Evolutionary conservation across 2,797 vertebrate species (phyloP), one percentile per base, ranked within the genome.

Genomic region (Paramormyrops hopkinsi): DNA sequence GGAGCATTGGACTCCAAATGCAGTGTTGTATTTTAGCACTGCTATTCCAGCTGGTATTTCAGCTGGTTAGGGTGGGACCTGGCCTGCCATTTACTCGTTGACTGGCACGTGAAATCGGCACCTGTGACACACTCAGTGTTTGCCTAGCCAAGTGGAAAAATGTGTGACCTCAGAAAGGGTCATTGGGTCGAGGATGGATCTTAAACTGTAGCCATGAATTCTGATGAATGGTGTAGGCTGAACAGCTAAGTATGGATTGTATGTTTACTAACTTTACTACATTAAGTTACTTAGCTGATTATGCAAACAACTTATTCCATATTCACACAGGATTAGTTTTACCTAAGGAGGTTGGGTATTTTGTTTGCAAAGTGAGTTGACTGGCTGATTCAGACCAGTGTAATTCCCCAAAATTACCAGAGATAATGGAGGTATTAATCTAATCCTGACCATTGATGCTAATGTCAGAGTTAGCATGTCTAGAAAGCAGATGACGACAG

Each of bases 71-170:
- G 56, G 89, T 91, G 87, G 51, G 90, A 25, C 51, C 48, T 51
- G 89, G 46, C 8, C 62, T 83, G 73, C 90, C 89, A 88, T 92
- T 87, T 92, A 91, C 90, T 37, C 88, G 87, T 89, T 90, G 91
- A 93, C 90, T 92, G 92, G 92, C 92, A 92, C 90, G 90, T 93
- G 92, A 92, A 92, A 91, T 92, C 86, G 92, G 79, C 92, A 91
- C 92, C 89, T 69, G 89, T 92, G 90, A 59, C 2, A 11, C 17
- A 44, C 54, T 56, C 14, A 17, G 51, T 33, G 48, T 86, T 86
- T 17, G 84, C 84, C 25, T 62, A 7, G 86, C 86, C 54, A n/a
- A 37, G 8, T 59, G 54, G 1, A 56, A 87, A 87, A 87, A 33
- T 33, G 1, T 5, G 9, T n/a, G 29, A 59, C 86, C 86, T 87